Base-by-base conservation (phyloP, 1,140 invertebrate species). In the Rhopalosiphum padi region DNA sequence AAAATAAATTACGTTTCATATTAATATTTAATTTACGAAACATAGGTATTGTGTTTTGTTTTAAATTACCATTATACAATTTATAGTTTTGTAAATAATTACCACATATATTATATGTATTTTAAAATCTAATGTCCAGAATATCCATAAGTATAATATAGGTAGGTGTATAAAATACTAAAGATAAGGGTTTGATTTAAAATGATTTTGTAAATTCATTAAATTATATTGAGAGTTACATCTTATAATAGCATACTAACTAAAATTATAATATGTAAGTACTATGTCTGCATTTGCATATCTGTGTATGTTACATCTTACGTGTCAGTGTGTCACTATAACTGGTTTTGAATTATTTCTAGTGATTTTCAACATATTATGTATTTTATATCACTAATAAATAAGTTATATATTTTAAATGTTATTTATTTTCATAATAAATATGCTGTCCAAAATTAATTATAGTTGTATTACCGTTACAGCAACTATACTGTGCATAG, bases 391-490 rank as follows among this genome's bases (percentile, higher is more conserved):
- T 21, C 2, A 3, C 30, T 53, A 37, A 55, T 55, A 55, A 55
- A 89, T 55, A 55, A 37, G 2, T 51, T 53, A 37, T 37, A 23
- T 55, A 43, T 46, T 86, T 55, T 55, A 53, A 89, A 89, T 89
- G 30, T 53, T 37, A 89, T 53, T 25, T 25, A 41, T 55, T 37
- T 53, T 25, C 35, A 37, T 89, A 55, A 55, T 55, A 89, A 89
- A 55, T 53, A 37, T 15, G n/a, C n/a, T 18, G n/a, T 53, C 48
- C 15, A 41, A 55, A 89, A 53, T 51, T 55, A 55, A 89, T 46
- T 37, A 53, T 53, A 51, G 87, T 25, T 86, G 23, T 37, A 41
- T 55, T 89, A 89, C 88, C 88, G 51, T 89, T 89, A 89, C 46
- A 30, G 15, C 30, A 48, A 21, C 37, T 85, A 41, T 6, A 85